Percentiles rank a stretch among this genome's conserved stretches.
These are phyloP conservation scores for Dascillus cervinus DNA, from an alignment of 2,888 invertebrate genomes.

Conservation along the genomic window DNA sequence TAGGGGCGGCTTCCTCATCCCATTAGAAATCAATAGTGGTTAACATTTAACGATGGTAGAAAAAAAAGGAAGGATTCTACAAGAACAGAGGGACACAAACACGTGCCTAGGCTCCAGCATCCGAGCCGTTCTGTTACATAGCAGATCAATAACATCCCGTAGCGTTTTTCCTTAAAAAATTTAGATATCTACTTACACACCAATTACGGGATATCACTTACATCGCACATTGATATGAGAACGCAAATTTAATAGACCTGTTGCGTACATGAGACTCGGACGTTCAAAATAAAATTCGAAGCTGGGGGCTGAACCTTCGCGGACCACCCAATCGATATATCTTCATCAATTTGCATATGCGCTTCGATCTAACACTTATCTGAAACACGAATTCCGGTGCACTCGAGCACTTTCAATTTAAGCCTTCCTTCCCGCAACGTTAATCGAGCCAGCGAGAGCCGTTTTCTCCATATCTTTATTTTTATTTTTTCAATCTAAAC, in stretches of 20 bases:
- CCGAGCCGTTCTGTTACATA: constrained; percentile 26
- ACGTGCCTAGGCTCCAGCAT: constrained; percentile 37
- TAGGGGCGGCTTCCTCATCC: constrained; percentile 43
- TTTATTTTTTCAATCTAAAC: too few relatives aligned
- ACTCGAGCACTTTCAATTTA: too few relatives aligned
- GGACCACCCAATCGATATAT: constrained; percentile 23
- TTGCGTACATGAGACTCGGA: constrained; percentile 27
- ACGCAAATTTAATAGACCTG: constrained; percentile 35
- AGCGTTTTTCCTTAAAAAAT: too few relatives aligned
- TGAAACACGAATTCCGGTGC: too few relatives aligned
- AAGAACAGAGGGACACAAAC: constrained; percentile 37
- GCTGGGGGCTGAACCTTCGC: constrained; percentile 13
- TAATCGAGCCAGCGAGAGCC: too few relatives aligned
- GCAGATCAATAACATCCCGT: constrained; percentile 35
- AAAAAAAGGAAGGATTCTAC: constrained; percentile 39
- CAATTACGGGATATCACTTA: constrained; percentile 30
- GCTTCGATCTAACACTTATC: too few relatives aligned
- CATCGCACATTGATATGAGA: constrained; percentile 37
- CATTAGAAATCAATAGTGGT: constrained; percentile 42
- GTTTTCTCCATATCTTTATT: too few relatives aligned
- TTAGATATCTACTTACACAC: constrained; percentile 31
- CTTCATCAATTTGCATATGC: constrained; percentile 17
- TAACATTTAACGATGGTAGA: constrained; percentile 40
- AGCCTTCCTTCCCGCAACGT: too few relatives aligned
- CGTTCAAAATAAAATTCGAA: constrained; percentile 9